These are phyloP conservation scores for Gallinago jamesoni DNA, from an alignment of 2,113 vertebrate species.

Conservation along the genomic window DNA sequence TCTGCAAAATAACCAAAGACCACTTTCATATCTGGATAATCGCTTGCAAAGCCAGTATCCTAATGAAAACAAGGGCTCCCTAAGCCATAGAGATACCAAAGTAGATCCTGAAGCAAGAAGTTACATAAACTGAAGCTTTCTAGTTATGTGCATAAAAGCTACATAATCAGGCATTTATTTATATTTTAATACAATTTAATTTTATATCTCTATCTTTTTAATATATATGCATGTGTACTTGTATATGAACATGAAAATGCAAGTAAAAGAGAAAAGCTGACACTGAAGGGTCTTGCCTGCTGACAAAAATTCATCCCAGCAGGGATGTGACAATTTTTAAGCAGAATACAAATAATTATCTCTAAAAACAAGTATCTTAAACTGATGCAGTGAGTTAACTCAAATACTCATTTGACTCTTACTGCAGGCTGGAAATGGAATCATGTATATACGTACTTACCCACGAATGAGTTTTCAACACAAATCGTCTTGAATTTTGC, in stretches of 20 bases:
- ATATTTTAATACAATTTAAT: neutral
- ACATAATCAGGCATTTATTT: neutral
- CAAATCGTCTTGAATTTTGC: neutral
- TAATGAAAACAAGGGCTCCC: neutral
- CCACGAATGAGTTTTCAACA: neutral
- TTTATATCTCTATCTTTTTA: neutral
- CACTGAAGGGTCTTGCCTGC: neutral
- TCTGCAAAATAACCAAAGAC: neutral
- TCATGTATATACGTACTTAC: neutral
- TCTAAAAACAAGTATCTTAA: neutral
- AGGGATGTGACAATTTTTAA: neutral
- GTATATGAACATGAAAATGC: neutral
- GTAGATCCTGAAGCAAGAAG: neutral
- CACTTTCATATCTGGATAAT: neutral
- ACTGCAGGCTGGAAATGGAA: neutral
- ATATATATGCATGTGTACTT: neutral
- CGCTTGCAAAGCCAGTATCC: neutral
- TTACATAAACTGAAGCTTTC: neutral
- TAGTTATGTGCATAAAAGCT: neutral
- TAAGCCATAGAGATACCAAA: neutral
- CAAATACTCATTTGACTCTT: neutral
- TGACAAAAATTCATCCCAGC: neutral
- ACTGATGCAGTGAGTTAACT: neutral
- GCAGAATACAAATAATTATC: neutral
- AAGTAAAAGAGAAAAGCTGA: neutral